Evolutionary conservation across 2,797 vertebrate species (phyloP).

Genomic region (Pelodytes ibericus): DNA sequence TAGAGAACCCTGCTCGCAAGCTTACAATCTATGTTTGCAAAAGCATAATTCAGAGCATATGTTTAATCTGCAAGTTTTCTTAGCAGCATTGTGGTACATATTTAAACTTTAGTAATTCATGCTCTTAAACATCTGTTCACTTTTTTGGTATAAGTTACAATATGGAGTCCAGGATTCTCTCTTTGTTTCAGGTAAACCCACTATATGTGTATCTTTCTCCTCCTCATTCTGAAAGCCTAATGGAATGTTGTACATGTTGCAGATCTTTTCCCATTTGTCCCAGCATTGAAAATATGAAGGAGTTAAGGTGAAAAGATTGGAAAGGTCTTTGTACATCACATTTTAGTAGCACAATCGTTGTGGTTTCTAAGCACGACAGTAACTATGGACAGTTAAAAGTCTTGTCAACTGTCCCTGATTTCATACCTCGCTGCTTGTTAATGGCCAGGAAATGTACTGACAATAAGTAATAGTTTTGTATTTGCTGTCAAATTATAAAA

Average conservation of each 20-base stretch:
- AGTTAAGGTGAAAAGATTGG: slow-evolving; percentile 13
- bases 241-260: not conserved
- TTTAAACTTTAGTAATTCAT: no score
- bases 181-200: no score
- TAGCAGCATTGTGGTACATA: no score
- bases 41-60: no score
- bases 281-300: slow-evolving; percentile 6
- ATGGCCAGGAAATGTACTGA: slow-evolving; percentile 55
- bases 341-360: slow-evolving; percentile 26
- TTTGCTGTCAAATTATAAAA: slow-evolving; percentile 56
- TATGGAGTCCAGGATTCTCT: no score
- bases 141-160: no score
- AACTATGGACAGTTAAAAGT: slow-evolving; percentile 54
- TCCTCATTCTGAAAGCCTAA: no score
- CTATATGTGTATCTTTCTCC: no score
- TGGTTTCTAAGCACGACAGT: slow-evolving; percentile 42
- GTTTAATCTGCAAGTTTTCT: no score
- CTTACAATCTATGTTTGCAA: no score
- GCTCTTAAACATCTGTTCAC: no score
- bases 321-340: slow-evolving; percentile 36
- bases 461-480: slow-evolving; percentile 56
- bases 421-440: slow-evolving; percentile 53
- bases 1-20: no score
- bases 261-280: not conserved
- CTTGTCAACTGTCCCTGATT: slow-evolving; percentile 53